Evolutionary conservation across 2,797 vertebrate genomes (phyloP).

Genomic region (Sebastes minor): DNA sequence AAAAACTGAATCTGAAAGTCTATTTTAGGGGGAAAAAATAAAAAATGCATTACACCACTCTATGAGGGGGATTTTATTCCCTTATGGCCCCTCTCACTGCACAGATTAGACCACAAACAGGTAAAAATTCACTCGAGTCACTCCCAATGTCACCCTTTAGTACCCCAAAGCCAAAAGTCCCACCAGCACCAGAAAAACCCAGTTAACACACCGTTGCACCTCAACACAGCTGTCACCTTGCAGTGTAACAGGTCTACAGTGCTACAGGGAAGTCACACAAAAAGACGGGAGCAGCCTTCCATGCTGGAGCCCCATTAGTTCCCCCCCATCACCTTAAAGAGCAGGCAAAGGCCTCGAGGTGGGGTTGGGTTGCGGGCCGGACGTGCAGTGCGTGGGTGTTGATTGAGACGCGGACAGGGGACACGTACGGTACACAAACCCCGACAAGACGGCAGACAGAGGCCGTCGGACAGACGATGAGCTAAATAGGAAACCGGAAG

Average conservation of each 20-base stretch:
- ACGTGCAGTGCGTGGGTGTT: slow-evolving; percentile 64
- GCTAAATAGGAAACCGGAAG: slow-evolving; percentile 62
- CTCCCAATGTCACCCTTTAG: slow-evolving; percentile 27
- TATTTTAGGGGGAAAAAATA: not conserved
- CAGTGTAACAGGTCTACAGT: slow-evolving; percentile 35
- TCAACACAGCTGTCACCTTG: slow-evolving; percentile 33
- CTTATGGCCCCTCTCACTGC: not conserved
- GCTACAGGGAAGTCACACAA: slow-evolving; percentile 58
- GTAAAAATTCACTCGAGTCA: not conserved
- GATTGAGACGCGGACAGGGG: slow-evolving; percentile 57
- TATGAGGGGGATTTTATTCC: not conserved
- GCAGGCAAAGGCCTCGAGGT: slow-evolving; percentile 51
- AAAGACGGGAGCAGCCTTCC: slow-evolving; percentile 53
- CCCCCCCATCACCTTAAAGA: slow-evolving; percentile 54
- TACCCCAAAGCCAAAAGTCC: slow-evolving; percentile 34
- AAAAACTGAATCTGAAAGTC: not conserved
- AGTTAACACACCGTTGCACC: slow-evolving; percentile 34
- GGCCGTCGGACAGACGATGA: slow-evolving; percentile 71
- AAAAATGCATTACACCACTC: not conserved
- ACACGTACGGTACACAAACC: slow-evolving; percentile 58
- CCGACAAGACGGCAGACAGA: slow-evolving; percentile 57
- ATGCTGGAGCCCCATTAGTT: slow-evolving; percentile 60
- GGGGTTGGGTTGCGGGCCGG: slow-evolving; percentile 43
- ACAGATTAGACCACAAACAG: slow-evolving; percentile 13
- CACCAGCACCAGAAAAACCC: slow-evolving; percentile 20